Evolutionary conservation across 2,797 vertebrate species (phyloP), one percentile per base, ranked within the genome.

Genomic region (Fratercula arctica): DNA sequence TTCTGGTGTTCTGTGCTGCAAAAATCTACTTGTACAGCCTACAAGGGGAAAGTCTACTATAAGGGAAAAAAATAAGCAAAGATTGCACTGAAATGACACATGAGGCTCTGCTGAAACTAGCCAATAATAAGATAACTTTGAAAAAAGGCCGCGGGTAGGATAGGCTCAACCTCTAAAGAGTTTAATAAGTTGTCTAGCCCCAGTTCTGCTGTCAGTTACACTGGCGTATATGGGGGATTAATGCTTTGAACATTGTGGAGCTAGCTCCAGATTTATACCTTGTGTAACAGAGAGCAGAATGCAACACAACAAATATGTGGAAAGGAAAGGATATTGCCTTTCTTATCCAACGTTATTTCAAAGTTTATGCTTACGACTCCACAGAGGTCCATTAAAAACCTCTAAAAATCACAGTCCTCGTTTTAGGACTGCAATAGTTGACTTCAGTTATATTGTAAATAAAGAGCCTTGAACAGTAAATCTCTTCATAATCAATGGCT

Each of bases 401-500:
- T 68, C 80, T 59, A 79, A 94, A 93, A 95, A 85, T 85, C 80
- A 72, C 37, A 89, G 88, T 66, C 45, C 91, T 89, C 89, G 53
- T 86, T 95, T 87, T 76, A 87, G 68, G 45, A 81, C 66, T 13
- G 37, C 85, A 95, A 85, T 80, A 92, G 93, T 95, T 97, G 95
- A 96, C 95, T 96, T 94, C 86, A 68, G 88, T 97, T 94, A 89
- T 73, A 92, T 48, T 93, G 96, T 80, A 96, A 96, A 96, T 83
- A 96, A 89, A 96, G 72, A 93, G 23, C 29, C 79, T 74, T 20
- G 84, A 96, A 87, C 89, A 93, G 80, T 25, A 97, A 95, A 96
- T 95, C 94, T 96, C 93, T 77, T 96, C 60, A 94, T 96, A 91
- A 94, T 94, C 95, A 96, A 87, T 48, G 74, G 96, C 93, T 96